A percentile compares a stretch with the other conserved stretches of the same genome.
These are phyloP conservation scores for Calidris pygmaea DNA, from an alignment of 2,113 vertebrate genomes.

Conservation along the genomic window DNA sequence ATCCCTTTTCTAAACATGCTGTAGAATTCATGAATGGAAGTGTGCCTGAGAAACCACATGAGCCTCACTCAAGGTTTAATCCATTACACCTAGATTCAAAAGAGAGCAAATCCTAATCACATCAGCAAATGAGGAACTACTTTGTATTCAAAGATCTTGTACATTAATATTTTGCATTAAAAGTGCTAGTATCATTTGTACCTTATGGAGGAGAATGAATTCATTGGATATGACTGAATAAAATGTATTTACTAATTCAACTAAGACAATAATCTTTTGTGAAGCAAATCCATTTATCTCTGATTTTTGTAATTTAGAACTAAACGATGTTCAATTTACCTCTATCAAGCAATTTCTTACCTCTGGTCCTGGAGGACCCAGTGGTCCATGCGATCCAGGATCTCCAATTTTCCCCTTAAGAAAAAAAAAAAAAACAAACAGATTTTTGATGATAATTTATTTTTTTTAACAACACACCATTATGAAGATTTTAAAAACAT, in stretches of 20 bases:
- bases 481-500: not conserved
- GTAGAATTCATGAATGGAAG: not conserved
- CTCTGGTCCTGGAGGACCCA: constrained; percentile 92
- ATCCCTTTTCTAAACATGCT: not conserved
- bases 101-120: not conserved
- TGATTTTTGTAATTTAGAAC: not conserved
- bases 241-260: not conserved
- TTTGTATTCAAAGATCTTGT: not conserved
- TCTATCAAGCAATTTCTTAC: constrained; percentile 71
- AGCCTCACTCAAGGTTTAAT: not conserved
- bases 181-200: not conserved
- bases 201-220: not conserved
- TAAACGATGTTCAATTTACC: not conserved
- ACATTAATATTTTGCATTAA: not conserved
- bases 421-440: not conserved
- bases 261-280: not conserved
- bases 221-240: not conserved
- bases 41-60: not conserved
- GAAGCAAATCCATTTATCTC: not conserved
- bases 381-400: constrained; percentile 80
- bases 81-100: not conserved
- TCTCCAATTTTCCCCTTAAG: constrained; percentile 90
- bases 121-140: not conserved
- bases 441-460: not conserved
- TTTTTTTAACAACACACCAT: not conserved